Percentiles rank a stretch among this genome's conserved stretches.
Conservation (phyloP, 1,140 invertebrate species). For the Brachionus rotundiformis region DNA sequence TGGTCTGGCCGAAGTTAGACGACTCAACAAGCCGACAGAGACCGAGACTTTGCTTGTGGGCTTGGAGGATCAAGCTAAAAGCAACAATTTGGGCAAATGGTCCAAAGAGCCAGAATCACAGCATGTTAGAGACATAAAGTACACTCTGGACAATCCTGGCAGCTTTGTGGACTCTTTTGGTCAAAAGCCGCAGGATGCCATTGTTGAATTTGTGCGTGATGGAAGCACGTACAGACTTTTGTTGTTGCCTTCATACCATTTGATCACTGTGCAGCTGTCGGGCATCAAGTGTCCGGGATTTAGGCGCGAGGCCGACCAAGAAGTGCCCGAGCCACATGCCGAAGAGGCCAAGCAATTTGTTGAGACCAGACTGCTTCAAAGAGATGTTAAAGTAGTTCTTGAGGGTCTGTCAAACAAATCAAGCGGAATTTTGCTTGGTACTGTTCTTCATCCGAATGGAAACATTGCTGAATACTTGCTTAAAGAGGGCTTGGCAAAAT, state of each 20-base stretch:
- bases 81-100: slow-evolving; percentile 83
- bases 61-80: slow-evolving; percentile 85
- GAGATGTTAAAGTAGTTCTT: slow-evolving; percentile 86
- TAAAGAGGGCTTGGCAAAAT: slow-evolving; percentile 86
- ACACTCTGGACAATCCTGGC: slow-evolving; percentile 68
- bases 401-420: slow-evolving; percentile 81
- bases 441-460: slow-evolving; percentile 68
- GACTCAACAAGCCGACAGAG: slow-evolving; percentile 70
- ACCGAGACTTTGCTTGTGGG: slow-evolving; percentile 69
- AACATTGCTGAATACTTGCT: slow-evolving; percentile 93
- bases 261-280: slow-evolving; percentile 88
- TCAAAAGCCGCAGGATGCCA: slow-evolving; percentile 67
- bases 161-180: slow-evolving; percentile 32
- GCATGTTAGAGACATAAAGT: slow-evolving; percentile 82
- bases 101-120: slow-evolving; percentile 65
- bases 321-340: slow-evolving; percentile 69
- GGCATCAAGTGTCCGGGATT: slow-evolving; percentile 75
- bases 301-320: slow-evolving; percentile 72
- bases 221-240: slow-evolving; percentile 89
- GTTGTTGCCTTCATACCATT: slow-evolving; percentile 79
- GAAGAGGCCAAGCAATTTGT: slow-evolving; percentile 86
- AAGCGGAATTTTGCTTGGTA: slow-evolving; percentile 66
- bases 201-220: slow-evolving; percentile 92
- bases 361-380: slow-evolving; percentile 83
- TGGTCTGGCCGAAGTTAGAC: slow-evolving; percentile 80